phyloP scores from a whole-genome alignment of 2,888 invertebrate genomes.

The Zonitis immaculata region DNA sequence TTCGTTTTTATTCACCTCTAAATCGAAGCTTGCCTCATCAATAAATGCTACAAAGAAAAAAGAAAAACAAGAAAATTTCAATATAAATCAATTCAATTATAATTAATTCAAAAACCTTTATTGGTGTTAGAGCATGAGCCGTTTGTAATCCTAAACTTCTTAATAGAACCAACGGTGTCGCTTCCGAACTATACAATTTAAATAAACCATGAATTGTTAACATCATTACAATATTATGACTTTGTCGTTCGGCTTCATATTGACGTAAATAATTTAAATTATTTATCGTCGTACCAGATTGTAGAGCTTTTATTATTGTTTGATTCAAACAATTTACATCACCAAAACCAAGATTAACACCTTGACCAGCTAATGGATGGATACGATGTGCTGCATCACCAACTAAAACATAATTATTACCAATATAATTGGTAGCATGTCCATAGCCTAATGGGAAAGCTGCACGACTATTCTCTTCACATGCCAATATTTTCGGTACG shows the following conservation, averaged over 20 bases:
- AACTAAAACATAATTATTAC: slow-evolving; percentile 75
- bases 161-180: slow-evolving; percentile 70
- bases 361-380: slow-evolving; percentile 96
- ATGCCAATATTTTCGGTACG: slow-evolving; percentile 64
- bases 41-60: too few species aligned
- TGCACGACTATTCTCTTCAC: slow-evolving; percentile 66
- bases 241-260: slow-evolving; percentile 81
- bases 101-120: slow-evolving; percentile 58
- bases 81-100: not conserved
- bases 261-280: slow-evolving; percentile 61
- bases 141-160: slow-evolving; percentile 79
- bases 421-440: slow-evolving; percentile 81
- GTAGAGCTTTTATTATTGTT: slow-evolving; percentile 64
- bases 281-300: slow-evolving; percentile 72
- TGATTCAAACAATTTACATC: slow-evolving; percentile 76
- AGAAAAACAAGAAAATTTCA: not conserved
- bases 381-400: slow-evolving; percentile 90
- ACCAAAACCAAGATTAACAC: slow-evolving; percentile 95
- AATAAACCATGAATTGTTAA: slow-evolving; percentile 82
- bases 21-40: not conserved
- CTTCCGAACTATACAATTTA: slow-evolving; percentile 70
- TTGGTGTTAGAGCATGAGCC: slow-evolving; percentile 66
- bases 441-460: slow-evolving; percentile 90
- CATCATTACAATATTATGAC: slow-evolving; percentile 86
- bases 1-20: not conserved